Percentiles rank a stretch among this genome's conserved stretches.
These are phyloP conservation scores for Stratiolaelaps scimitus DNA, from an alignment of 1,140 invertebrate species.

Conservation along the genomic window DNA sequence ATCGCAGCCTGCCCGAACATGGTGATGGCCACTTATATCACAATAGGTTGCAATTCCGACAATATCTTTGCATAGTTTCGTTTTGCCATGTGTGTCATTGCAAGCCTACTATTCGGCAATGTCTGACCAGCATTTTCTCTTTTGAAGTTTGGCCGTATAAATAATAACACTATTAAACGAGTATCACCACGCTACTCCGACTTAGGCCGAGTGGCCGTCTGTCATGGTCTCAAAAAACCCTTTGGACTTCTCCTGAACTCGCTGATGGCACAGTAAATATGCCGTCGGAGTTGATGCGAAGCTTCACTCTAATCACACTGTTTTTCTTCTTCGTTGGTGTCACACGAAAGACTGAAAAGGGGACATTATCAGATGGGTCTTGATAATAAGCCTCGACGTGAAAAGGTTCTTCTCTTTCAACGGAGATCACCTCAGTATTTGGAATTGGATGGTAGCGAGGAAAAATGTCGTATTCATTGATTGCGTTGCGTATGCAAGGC, in stretches of 20 bases:
- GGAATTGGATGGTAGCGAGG: slow-evolving; percentile 72
- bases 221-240: slow-evolving; percentile 34
- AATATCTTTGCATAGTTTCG: too few species aligned
- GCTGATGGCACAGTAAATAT: slow-evolving; percentile 74
- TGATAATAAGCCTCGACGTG: slow-evolving; percentile 37
- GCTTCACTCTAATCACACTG: slow-evolving; percentile 89
- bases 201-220: slow-evolving; percentile 26
- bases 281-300: slow-evolving; percentile 79
- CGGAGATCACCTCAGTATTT: slow-evolving; percentile 83
- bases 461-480: slow-evolving; percentile 55
- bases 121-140: too few species aligned
- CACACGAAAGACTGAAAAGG: background rate
- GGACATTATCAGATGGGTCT: slow-evolving; percentile 61
- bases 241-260: slow-evolving; percentile 61
- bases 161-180: too few species aligned
- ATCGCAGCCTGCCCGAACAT: too few species aligned
- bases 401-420: slow-evolving; percentile 77
- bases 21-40: too few species aligned
- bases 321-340: slow-evolving; percentile 45
- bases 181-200: too few species aligned
- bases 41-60: too few species aligned
- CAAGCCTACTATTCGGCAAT: too few species aligned
- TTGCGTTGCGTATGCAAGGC: background rate
- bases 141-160: too few species aligned
- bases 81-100: too few species aligned